Conservation (phyloP, 1,140 invertebrate genomes). For the Diorhabda elongata region DNA sequence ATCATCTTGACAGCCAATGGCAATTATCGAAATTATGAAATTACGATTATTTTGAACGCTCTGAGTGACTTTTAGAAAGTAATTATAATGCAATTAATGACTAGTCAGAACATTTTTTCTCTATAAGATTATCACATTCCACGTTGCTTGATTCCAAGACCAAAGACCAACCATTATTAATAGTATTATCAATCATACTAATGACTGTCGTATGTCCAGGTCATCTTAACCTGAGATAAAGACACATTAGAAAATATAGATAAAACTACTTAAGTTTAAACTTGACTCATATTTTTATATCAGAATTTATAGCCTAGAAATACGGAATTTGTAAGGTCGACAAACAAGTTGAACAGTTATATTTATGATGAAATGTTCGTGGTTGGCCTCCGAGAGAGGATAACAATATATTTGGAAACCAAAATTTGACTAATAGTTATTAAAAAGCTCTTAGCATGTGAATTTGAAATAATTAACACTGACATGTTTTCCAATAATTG, state of each 20-base stretch:
- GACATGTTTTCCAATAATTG: too few species aligned
- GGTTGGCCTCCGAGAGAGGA: too few species aligned
- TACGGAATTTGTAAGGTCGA: not conserved
- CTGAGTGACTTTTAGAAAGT: not conserved
- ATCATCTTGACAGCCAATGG: not conserved
- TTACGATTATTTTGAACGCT: not conserved
- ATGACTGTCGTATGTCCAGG: not conserved
- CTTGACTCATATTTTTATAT: not conserved
- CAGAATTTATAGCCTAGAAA: not conserved
- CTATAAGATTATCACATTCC: conserved; percentile 2
- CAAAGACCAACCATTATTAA: not conserved
- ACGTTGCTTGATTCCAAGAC: not conserved
- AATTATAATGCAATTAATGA: conserved; percentile 1
- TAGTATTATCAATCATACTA: conserved; percentile 3
- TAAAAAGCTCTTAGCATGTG: too few species aligned
- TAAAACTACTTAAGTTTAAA: not conserved
- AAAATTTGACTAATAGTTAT: too few species aligned
- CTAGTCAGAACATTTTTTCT: not conserved
- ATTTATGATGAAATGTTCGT: not conserved
- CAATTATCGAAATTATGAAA: not conserved
- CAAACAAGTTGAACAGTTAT: not conserved
- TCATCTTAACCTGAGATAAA: not conserved
- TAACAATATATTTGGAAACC: too few species aligned
- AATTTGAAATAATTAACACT: too few species aligned
- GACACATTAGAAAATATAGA: conserved; percentile 1